Evolutionary conservation across 2,797 vertebrate species (phyloP).

Genomic region (Diplodus puntazzo): DNA sequence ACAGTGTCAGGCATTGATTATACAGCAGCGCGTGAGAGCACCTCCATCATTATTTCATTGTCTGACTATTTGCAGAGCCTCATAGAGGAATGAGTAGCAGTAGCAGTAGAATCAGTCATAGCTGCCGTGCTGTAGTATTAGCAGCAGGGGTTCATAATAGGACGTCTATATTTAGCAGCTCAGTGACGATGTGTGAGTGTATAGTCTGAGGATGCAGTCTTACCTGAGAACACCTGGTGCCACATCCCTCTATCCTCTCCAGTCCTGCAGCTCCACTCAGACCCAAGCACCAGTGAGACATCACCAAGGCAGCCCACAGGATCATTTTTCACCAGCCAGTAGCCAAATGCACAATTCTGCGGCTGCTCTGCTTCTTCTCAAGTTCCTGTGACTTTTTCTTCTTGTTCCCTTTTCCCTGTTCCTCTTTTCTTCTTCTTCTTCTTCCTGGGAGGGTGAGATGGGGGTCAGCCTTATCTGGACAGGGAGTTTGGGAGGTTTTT

Average conservation of each 20-base stretch:
- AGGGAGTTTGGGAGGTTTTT: not conserved
- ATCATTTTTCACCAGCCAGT: constrained; percentile 59
- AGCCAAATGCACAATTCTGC: not conserved
- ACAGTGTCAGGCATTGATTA: not conserved
- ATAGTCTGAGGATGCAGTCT: constrained; percentile 24
- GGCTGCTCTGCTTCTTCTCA: not conserved
- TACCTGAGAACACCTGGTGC: constrained; percentile 81
- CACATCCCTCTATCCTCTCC: constrained; percentile 74
- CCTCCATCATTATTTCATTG: not conserved
- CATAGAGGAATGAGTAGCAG: too few relatives aligned
- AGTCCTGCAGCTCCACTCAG: constrained; percentile 60
- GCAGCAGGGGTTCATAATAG: not conserved
- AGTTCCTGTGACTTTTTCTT: not conserved
- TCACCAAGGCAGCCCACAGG: constrained; percentile 55
- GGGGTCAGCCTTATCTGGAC: not conserved
- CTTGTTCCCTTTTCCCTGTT: not conserved
- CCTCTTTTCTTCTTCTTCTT: not conserved
- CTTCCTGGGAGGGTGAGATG: not conserved
- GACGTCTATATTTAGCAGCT: constrained; percentile 2
- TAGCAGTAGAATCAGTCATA: not conserved
- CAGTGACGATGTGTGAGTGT: not conserved
- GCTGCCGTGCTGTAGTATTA: not conserved
- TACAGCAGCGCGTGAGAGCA: not conserved
- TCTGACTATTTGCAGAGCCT: not conserved
- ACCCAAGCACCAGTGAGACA: constrained; percentile 45